Evolutionary conservation across 2,797 vertebrate species (phyloP), one percentile per base, ranked within the genome.

Genomic region (Hypotaenidia okinawae): DNA sequence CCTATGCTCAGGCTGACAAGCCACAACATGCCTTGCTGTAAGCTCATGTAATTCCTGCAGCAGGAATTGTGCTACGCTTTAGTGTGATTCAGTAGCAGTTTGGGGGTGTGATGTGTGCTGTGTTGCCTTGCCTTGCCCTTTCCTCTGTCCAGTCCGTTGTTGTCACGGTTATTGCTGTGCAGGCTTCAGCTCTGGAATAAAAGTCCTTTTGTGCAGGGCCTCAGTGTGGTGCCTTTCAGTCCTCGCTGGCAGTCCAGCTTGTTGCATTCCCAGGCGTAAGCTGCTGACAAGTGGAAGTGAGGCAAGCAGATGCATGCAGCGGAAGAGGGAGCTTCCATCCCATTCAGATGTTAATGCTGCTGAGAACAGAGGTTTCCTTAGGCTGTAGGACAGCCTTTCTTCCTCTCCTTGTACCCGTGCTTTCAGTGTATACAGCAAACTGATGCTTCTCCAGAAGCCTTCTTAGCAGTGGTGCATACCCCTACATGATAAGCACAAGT

Each of bases 141-240:
- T 75, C 21, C 51, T 68, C 79, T 79, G 51, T 47, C 37, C 62
- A 18, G 58, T 27, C 84, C 0, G 1, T 74, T 63, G 39, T 86
- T 94, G 58, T 78, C 59, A 14, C 28, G 37, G 49, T 82, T 39
- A 33, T 84, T 89, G 77, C 90, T 72, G 82, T 25, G 47, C 86
- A 64, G 55, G 14, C 86, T 88, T 89, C 72, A 51, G 33, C 61
- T 84, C 66, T 28, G 90, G 58, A 93, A 96, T 96, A 94, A 94
- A 93, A 94, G 83, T 54, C 55, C 94, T 90, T 97, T 96, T 97
- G 94, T 97, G 64, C 30, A 9, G 49, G 22, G 41, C 79, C 73
- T n/a, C 79, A 66, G 61, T 87, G 75, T 79, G 94, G 24, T 75
- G 93, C 79, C 87, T 73, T 92, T 92, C 80, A 67, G 68, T 28